Evolutionary conservation across 2,797 vertebrate genomes (phyloP).

Genomic region (Carcharodon carcharias): DNA sequence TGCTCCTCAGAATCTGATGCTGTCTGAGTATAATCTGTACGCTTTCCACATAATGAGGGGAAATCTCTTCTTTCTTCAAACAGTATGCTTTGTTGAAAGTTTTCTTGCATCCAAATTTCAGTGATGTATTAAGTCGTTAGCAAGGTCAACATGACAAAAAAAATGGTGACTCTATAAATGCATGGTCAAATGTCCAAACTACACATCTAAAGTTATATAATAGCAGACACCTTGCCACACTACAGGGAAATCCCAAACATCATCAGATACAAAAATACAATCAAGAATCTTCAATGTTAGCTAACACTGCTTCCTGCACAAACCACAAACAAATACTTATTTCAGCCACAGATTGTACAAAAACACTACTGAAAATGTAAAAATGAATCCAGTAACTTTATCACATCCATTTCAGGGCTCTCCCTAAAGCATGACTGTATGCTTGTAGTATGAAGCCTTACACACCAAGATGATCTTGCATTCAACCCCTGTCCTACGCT

Average conservation of each 20-base stretch:
- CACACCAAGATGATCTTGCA: neutral
- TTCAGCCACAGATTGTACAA: neutral
- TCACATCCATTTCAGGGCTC: neutral
- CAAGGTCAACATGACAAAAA: neutral
- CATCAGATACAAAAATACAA: neutral
- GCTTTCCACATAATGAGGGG: neutral
- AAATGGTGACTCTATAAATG: neutral
- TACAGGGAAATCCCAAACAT: conserved; percentile 10
- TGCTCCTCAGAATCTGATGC: neutral
- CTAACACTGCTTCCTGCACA: conserved; percentile 13
- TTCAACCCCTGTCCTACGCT: neutral
- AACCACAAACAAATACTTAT: conserved; percentile 14
- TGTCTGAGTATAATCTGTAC: neutral
- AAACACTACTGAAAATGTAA: conserved; percentile 16
- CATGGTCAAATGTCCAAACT: neutral
- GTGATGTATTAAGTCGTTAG: neutral
- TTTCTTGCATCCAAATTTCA: neutral
- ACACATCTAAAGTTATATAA: neutral
- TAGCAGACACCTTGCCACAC: neutral
- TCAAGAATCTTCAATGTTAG: conserved; percentile 18
- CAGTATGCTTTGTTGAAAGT: neutral
- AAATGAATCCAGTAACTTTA: neutral
- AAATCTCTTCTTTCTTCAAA: neutral
- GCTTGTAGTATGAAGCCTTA: no score
- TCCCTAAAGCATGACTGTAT: neutral